Conservation (phyloP, 2,113 vertebrate genomes). For the Hepsetus odoe region DNA sequence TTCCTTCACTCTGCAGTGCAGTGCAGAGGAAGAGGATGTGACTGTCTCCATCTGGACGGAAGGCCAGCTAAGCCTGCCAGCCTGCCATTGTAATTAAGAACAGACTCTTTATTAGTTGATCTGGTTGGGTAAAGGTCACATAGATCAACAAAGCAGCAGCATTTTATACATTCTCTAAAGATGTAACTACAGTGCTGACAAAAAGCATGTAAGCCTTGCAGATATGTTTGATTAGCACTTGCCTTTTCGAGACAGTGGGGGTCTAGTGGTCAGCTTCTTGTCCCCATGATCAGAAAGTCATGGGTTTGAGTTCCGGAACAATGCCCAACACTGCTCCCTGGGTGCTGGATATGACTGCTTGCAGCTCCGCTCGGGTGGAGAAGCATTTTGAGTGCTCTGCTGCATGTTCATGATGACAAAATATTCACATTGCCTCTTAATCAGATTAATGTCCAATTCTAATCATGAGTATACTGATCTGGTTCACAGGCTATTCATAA, state of each 20-base stretch:
- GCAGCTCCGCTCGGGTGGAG: too few species aligned
- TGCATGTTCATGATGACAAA: too few species aligned
- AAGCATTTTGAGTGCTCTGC: too few species aligned
- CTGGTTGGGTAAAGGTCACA: conserved; percentile 1
- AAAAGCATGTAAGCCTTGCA: not conserved
- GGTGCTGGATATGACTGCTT: too few species aligned
- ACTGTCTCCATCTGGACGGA: not conserved
- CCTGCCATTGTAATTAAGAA: not conserved
- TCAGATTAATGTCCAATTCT: too few species aligned
- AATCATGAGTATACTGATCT: too few species aligned
- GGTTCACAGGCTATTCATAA: too few species aligned
- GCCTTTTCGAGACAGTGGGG: not conserved
- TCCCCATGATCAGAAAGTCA: too few species aligned
- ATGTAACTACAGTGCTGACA: not conserved
- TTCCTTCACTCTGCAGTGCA: not conserved
- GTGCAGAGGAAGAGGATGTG: not conserved
- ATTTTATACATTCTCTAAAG: not conserved
- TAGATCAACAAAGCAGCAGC: not conserved
- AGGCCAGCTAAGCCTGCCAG: not conserved
- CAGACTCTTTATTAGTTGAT: not conserved
- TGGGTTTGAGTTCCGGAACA: too few species aligned
- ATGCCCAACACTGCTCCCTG: too few species aligned
- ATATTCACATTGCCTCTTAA: too few species aligned
- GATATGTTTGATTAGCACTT: conserved; percentile 22
- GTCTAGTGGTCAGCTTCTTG: too few species aligned